Evolutionary conservation across 2,797 vertebrate genomes (phyloP).

Genomic region (Salarias fasciatus): DNA sequence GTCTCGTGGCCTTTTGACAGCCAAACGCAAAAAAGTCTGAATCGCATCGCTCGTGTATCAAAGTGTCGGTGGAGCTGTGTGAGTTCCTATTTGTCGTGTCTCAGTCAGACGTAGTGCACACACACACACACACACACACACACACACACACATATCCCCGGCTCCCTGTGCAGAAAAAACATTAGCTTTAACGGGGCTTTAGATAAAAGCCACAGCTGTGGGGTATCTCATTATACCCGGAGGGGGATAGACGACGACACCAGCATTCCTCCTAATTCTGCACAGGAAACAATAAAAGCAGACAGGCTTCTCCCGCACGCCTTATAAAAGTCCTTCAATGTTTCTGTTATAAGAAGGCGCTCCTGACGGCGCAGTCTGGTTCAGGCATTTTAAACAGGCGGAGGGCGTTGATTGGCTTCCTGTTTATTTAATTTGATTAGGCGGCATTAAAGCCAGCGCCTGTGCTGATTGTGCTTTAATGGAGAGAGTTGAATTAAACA

Average conservation of each 20-base stretch:
- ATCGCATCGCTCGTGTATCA: slow-evolving; percentile 31
- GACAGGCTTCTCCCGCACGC: slow-evolving; percentile 34
- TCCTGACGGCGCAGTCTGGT: slow-evolving; percentile 43
- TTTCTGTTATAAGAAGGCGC: slow-evolving; percentile 35
- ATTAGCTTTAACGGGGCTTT: slow-evolving; percentile 56
- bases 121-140: no score
- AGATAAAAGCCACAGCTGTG: slow-evolving; percentile 57
- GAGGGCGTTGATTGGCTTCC: slow-evolving; percentile 32
- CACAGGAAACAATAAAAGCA: slow-evolving; percentile 68
- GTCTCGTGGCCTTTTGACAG: slow-evolving; percentile 49
- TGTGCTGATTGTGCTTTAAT: slow-evolving; percentile 27
- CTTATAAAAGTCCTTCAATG: slow-evolving; percentile 55
- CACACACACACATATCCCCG: slow-evolving; percentile 11
- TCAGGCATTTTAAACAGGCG: slow-evolving; percentile 27
- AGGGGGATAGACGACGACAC: slow-evolving; percentile 34
- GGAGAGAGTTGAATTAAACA: slow-evolving; percentile 15
- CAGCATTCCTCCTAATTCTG: slow-evolving; percentile 34
- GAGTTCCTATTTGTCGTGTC: slow-evolving; percentile 44
- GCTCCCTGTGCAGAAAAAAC: slow-evolving; percentile 28
- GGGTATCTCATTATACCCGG: slow-evolving; percentile 53
- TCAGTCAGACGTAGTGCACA: slow-evolving; percentile 20
- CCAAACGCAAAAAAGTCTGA: slow-evolving; percentile 7
- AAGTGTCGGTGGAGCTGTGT: slow-evolving; percentile 30
- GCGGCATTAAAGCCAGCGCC: slow-evolving; percentile 30
- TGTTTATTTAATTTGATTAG: slow-evolving; percentile 44